Conservation (phyloP, 2,797 vertebrate species). For the Alcedo quadribrachys region DNA sequence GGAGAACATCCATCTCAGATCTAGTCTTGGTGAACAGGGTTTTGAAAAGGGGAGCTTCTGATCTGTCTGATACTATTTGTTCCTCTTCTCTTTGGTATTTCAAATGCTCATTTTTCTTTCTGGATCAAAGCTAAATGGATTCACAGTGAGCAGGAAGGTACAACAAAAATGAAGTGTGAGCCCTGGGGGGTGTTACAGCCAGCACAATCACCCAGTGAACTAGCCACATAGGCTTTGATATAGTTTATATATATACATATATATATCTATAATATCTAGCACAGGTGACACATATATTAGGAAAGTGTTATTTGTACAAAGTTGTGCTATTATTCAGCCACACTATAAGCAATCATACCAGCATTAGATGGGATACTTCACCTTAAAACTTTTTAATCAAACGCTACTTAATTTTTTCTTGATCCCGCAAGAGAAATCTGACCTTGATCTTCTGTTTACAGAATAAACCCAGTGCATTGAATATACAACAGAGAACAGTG, state of each 20-base stretch:
- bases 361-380: neutral
- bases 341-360: neutral
- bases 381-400: neutral
- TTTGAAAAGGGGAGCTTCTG: neutral
- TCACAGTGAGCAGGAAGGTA: neutral
- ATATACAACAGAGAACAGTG: neutral
- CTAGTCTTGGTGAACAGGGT: neutral
- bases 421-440: neutral
- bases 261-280: no score
- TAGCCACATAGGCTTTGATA: neutral
- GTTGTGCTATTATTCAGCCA: neutral
- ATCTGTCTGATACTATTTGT: neutral
- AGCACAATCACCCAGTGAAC: neutral
- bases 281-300: neutral
- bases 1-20: neutral
- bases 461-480: neutral
- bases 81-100: neutral
- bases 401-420: neutral
- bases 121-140: neutral
- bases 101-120: neutral
- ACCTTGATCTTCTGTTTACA: slow-evolving; percentile 2
- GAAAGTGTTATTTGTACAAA: neutral
- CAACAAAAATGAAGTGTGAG: neutral
- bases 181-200: neutral
- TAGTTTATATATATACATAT: no score